Evolutionary conservation across 2,888 invertebrate genomes (phyloP), one percentile per base, ranked within the genome.

Genomic region (Stratiomys singularior): DNA sequence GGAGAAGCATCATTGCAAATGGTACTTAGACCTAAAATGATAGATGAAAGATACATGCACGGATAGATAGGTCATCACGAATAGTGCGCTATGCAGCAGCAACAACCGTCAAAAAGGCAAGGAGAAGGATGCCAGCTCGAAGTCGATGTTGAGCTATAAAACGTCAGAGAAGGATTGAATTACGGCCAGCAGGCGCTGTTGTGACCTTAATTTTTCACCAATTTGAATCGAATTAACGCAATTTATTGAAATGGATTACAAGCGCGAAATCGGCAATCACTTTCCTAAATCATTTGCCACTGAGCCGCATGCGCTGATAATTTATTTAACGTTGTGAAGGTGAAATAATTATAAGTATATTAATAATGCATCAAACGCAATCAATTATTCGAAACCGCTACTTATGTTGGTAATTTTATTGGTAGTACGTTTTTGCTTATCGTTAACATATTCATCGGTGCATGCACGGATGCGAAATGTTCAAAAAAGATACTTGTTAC

Each of bases 191-290:
- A 27, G 74, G 18, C n/a, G 60, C 58, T 37, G 60, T 60, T 74
- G 23, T 58, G 74, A 37, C 74, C 60, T 58, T 74, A 60, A 74
- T 74, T 58, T 74, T 1, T 25, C 44, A 60, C 37, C 60, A 37
- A 74, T 60, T 74, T 60, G 44, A 60, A 11, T 58, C 15, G 37
- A 60, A 58, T 60, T 13, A 58, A 58, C 28, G 44, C 44, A 56
- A 52, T 56, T 72, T 27, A 28, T 15, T 72, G 52, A 30, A 72
- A 74, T 58, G 58, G 60, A 74, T 21, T 58, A 15, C 47, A 13
- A 69, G 18, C 30, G 23, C 11, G 7, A 46, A 47, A 69, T 69
- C 69, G 46, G 30, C 46, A 23, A 69, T 64, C 15, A 28, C 11
- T 60, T n/a, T 27, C 30, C 30, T 15, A 30, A 64, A 64, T 18